These are phyloP conservation scores for Pseudotriccus pelzelni DNA, from an alignment of 2,797 vertebrate genomes.

Conservation along the genomic window DNA sequence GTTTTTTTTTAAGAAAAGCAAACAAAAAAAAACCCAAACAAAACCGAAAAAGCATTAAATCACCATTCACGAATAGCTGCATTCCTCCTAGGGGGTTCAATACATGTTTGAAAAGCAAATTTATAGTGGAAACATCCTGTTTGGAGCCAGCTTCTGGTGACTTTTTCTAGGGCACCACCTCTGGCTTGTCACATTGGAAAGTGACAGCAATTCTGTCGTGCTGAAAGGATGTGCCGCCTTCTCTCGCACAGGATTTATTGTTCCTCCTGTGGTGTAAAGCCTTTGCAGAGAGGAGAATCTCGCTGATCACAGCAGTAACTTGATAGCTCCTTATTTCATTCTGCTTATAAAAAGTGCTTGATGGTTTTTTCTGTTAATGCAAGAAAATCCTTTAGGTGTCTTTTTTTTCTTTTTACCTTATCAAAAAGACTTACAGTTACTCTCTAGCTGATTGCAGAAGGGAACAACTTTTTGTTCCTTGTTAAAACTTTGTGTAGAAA, in stretches of 20 bases:
- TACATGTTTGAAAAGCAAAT: neutral
- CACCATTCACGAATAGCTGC: neutral
- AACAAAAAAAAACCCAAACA: neutral
- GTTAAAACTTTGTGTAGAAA: neutral
- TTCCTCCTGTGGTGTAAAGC: neutral
- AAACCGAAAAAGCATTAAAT: neutral
- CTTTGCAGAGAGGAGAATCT: neutral
- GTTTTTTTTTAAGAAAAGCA: neutral
- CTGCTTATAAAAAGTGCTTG: neutral
- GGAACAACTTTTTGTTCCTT: neutral
- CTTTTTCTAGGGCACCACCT: neutral
- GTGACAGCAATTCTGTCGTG: accelerated
- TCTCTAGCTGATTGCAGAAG: neutral
- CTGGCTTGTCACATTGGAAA: neutral
- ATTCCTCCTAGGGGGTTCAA: neutral
- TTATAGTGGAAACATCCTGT: neutral
- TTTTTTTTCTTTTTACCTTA: neutral
- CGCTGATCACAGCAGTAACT: neutral
- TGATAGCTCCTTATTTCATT: neutral
- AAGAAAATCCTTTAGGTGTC: neutral
- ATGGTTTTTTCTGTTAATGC: neutral
- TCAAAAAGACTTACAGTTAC: neutral
- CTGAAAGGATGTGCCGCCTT: neutral
- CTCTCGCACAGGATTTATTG: neutral
- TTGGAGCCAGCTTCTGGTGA: neutral